Conservation (phyloP, 2,888 invertebrate genomes). For the Lasius fuliginosus region DNA sequence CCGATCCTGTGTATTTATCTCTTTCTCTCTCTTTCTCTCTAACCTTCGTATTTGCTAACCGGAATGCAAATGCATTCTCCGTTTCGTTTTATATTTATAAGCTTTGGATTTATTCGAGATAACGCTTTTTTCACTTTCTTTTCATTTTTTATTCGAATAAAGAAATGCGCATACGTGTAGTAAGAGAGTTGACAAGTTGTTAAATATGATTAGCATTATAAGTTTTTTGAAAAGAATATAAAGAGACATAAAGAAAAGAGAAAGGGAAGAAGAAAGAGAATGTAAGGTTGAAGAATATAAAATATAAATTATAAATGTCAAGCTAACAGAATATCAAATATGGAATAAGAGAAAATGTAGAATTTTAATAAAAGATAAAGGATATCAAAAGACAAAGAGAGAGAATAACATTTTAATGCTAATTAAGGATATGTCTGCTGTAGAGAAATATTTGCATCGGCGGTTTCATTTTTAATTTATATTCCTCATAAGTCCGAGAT, state of each 20-base stretch:
- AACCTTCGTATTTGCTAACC: slow-evolving; percentile 24
- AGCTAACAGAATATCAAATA: neutral
- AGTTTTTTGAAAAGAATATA: neutral
- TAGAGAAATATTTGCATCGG: neutral
- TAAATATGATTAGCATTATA: neutral
- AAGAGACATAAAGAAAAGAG: neutral
- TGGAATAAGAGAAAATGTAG: neutral
- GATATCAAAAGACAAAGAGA: too few relatives aligned
- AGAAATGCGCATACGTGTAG: neutral
- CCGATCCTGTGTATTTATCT: neutral
- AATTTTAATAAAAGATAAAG: slow-evolving; percentile 17
- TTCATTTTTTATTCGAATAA: slow-evolving; percentile 1
- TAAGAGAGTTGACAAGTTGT: neutral
- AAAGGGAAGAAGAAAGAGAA: neutral
- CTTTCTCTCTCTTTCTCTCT: slow-evolving; percentile 6
- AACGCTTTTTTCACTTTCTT: neutral
- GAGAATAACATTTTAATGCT: neutral
- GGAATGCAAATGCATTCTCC: neutral
- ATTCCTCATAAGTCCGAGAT: slow-evolving; percentile 10
- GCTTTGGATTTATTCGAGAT: neutral
- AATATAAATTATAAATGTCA: neutral
- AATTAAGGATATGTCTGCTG: neutral
- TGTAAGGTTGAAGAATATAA: neutral
- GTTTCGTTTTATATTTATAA: neutral
- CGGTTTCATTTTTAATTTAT: neutral